A percentile compares a stretch with the other conserved stretches of the same genome.
Conservation (phyloP, 2,888 invertebrate genomes). For the Sphaerophoria rueppellii region DNA sequence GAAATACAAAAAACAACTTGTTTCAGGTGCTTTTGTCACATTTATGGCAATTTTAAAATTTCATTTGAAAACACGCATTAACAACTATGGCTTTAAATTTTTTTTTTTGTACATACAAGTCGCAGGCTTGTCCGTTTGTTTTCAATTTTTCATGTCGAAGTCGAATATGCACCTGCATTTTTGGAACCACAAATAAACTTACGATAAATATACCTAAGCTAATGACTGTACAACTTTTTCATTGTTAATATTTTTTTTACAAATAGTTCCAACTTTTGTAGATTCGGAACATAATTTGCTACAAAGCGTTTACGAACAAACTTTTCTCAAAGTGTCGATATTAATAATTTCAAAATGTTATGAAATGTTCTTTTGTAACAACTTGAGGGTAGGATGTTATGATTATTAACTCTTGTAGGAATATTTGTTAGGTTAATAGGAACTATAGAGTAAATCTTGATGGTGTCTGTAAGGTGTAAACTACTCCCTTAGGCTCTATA, state of each 20-base stretch:
- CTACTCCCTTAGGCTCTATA: conserved; percentile 51
- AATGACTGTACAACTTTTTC: background rate
- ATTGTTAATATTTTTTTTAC: background rate
- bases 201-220: background rate
- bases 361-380: conserved; percentile 38
- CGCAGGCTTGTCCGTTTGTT: conserved; percentile 32
- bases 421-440: background rate
- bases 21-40: conserved; percentile 45
- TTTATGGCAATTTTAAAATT: conserved; percentile 63
- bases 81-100: conserved; percentile 20
- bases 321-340: background rate
- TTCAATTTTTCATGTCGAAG: background rate
- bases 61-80: conserved; percentile 46
- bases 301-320: background rate
- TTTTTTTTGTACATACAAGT: conserved; percentile 28
- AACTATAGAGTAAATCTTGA: conserved; percentile 53
- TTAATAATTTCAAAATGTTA: conserved; percentile 2
- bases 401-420: conserved; percentile 34
- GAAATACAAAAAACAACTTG: conserved; percentile 54
- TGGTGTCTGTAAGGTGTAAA: conserved; percentile 40
- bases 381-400: conserved; percentile 48
- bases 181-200: no score
- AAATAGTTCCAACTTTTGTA: background rate
- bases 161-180: no score
- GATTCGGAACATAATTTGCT: background rate